A percentile compares a stretch with the other conserved stretches of the same genome.
These are phyloP conservation scores for Cynocephalus volans DNA, from an alignment of 2,113 vertebrate species.

Conservation along the genomic window DNA sequence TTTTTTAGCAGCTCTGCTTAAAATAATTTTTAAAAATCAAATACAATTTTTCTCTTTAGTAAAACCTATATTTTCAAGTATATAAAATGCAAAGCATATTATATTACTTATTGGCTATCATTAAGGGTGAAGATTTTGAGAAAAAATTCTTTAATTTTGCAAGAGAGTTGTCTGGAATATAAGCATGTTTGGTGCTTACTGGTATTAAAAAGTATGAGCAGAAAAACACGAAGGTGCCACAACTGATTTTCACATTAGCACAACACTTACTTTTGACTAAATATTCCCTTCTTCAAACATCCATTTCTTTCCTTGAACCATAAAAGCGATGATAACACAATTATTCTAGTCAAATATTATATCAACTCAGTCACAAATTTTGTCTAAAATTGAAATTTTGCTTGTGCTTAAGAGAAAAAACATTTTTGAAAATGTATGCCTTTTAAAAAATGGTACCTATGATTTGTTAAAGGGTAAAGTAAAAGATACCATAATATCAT, in stretches of 20 bases:
- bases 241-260: not conserved
- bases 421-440: not conserved
- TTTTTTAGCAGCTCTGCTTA: not conserved
- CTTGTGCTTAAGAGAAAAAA: not conserved
- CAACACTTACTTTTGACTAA: not conserved
- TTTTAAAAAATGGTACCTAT: not conserved
- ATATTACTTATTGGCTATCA: not conserved
- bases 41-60: not conserved
- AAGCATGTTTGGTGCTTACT: not conserved
- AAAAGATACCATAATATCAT: not conserved
- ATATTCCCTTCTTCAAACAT: not conserved
- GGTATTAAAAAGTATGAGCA: not conserved
- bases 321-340: not conserved
- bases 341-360: not conserved
- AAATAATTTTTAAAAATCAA: conserved; percentile 11
- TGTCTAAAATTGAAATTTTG: not conserved
- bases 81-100: not conserved
- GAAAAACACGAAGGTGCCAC: not conserved
- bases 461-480: not conserved
- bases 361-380: not conserved
- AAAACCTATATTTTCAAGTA: not conserved
- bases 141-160: not conserved
- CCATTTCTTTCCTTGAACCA: not conserved
- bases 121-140: not conserved
- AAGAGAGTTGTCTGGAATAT: not conserved